Evolutionary conservation across 1,140 invertebrate species (phyloP), one percentile per base, ranked within the genome.

Genomic region (Drosophila bocki): DNA sequence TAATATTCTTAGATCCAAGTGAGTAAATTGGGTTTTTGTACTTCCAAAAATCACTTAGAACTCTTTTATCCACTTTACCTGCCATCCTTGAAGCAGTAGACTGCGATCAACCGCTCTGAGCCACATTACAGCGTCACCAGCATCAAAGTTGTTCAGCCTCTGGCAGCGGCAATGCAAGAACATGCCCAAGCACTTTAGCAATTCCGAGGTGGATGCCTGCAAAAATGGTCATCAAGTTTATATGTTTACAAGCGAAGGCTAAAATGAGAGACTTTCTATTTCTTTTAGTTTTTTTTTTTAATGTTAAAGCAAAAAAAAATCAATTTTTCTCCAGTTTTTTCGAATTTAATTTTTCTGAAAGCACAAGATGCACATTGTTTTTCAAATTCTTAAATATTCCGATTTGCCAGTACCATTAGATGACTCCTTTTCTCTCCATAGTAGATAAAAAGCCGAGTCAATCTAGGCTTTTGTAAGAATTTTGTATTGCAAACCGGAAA

Each of bases 41-140:
- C 26, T 29, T 29, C 7, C 39, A 15, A 45, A 22, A 15, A 22
- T 1, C 9, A 13, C 2, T 22, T 22, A 3, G 22, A 37, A 15
- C 6, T 26, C 13, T 45, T 3, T 42, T 22, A 7, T 17, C 2
- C 1, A 6, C 0, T 62, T 78, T 94, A 98, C 97, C 97, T 99
- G 98, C 99, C 99, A 99, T 70, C 98, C 99, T 94, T 99, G 99
- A 62, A 99, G 94, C 48, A 99, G 95, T 50, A 99, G 94, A 87
- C 97, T 98, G 68, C 98, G 95, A 94, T 99, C 99, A 42, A 99
- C 98, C 5, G 98, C 98, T 86, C 98, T 95, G 54, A 99, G 95
- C 99, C 99, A 99, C 96, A 99, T 97, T 81, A 99, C 98, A 32
- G 98, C 98, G 93, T 99, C 98, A 0, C 97, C 97, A 5, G 97